These are phyloP conservation scores for Drosophila tripunctata DNA, from an alignment of 2,888 invertebrate species.

Conservation along the genomic window DNA sequence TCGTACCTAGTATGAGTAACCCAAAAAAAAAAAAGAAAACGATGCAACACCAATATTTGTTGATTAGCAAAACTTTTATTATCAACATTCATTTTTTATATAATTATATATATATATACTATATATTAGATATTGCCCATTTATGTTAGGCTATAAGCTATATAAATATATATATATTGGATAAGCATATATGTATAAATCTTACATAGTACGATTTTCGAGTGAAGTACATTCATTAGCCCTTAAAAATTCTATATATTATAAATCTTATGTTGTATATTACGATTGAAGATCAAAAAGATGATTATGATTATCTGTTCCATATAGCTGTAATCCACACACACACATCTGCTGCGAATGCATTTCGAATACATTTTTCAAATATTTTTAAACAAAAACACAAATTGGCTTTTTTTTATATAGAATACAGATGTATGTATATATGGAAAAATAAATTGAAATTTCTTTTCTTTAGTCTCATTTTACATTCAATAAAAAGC, in stretches of 20 bases:
- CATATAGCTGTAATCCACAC: conserved; percentile 46
- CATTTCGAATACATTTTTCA: conserved; percentile 69
- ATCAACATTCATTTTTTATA: conserved; percentile 69
- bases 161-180: conserved; percentile 44
- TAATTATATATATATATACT: conserved; percentile 54
- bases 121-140: conserved; percentile 72
- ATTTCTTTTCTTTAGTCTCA: no score
- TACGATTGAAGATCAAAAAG: conserved; percentile 42
- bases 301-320: conserved; percentile 46
- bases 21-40: conserved; percentile 2
- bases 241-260: conserved; percentile 58
- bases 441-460: conserved; percentile 24
- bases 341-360: conserved; percentile 38
- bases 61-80: conserved; percentile 49
- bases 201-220: conserved; percentile 72
- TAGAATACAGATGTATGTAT: conserved; percentile 27
- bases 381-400: conserved; percentile 38
- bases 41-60: conserved; percentile 31
- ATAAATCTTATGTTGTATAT: conserved; percentile 50
- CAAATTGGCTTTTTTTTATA: conserved; percentile 48
- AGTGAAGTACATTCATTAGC: conserved; percentile 79
- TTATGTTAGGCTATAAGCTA: conserved; percentile 75
- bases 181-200: conserved; percentile 44
- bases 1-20: conserved; percentile 16
- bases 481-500: conserved; percentile 47